Base-by-base conservation (phyloP, 2,888 invertebrate species). In the Elaeidobius kamerunicus region DNA sequence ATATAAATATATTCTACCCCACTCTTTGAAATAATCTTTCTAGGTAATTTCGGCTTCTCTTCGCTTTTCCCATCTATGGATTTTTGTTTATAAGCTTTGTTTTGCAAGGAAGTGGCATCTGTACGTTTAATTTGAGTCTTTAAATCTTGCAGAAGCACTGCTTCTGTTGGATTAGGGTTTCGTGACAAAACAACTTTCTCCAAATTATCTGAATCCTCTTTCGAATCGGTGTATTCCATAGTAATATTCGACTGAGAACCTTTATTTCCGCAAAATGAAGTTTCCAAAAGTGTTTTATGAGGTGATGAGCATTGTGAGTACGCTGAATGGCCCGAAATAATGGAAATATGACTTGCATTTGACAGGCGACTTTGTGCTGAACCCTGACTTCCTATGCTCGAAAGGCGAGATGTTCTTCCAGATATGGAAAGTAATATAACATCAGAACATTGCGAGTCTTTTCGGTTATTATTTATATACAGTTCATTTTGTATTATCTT, bases 201-300 rank as follows among this genome's bases (percentile, higher is more conserved):
- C 52, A 79, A 74, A n/a, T 75, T 75, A 60, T 79, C 78, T 35
- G 75, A 56, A 52, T 70, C 69, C 3, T 61, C 61, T 62, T 71
- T 69, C 63, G 69, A 65, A 65, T 69, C 72, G 52, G 61, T 57
- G 56, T 66, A 57, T 40, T 64, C 68, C 17, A 35, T 46, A 43
- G 51, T 47, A 16, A 52, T 20, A 32, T 55, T 52, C 5, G 43
- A 38, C 30, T 63, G 62, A 1, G 68, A 67, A 1, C 89, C 86
- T 66, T 89, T 90, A 42, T 85, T 86, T 1, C 92, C 92, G 72
- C 91, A 92, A 71, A 93, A 93, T 0, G 91, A 91, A 1, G 92
- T 93, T 74, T 92, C 92, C 52, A 92, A 77, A 48, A 91, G 77
- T 84, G 91, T 90, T 71, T 87, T 88, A 75, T 92, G 91, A n/a